Evolutionary conservation across 92 coral and sea anemone genomes (phyloP).

Genomic region (Phenganax marumi): DNA sequence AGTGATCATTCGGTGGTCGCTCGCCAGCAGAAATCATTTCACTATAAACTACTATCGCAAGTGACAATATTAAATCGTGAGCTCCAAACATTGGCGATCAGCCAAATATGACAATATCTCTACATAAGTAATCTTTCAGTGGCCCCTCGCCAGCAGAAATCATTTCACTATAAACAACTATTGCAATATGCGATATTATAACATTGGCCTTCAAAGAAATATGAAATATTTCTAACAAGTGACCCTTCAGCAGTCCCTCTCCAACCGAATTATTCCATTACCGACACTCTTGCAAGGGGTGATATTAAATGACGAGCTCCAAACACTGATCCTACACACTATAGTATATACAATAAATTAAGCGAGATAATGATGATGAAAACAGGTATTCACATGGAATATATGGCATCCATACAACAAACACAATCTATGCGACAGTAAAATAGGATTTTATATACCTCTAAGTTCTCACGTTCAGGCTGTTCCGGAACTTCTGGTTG

Average conservation of each 20-base stretch:
- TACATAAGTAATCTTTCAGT: not conserved
- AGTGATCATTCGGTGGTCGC: not conserved
- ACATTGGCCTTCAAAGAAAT: not conserved
- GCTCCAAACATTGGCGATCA: not conserved
- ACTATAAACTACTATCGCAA: not conserved
- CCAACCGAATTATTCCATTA: too few species aligned
- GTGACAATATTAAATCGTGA: not conserved
- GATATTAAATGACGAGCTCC: too few species aligned
- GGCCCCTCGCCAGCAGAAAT: not conserved
- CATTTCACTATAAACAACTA: not conserved
- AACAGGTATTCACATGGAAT: not conserved
- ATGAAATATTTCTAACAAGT: too few species aligned
- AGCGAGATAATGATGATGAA: too few species aligned
- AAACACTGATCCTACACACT: too few species aligned
- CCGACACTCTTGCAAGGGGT: too few species aligned
- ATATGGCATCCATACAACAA: not conserved
- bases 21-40: slow-evolving; percentile 1
- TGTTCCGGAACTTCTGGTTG: not conserved
- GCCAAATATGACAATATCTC: not conserved
- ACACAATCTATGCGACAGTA: not conserved
- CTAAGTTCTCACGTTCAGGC: not conserved
- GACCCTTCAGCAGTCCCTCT: too few species aligned
- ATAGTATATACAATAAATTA: too few species aligned
- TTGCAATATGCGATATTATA: not conserved
- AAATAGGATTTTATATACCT: not conserved